Evolutionary conservation across 30 jellyfish, hydroid and myxozoan species (phyloP), one percentile per base, ranked within the genome.

Genomic region (Hydra vulgaris): DNA sequence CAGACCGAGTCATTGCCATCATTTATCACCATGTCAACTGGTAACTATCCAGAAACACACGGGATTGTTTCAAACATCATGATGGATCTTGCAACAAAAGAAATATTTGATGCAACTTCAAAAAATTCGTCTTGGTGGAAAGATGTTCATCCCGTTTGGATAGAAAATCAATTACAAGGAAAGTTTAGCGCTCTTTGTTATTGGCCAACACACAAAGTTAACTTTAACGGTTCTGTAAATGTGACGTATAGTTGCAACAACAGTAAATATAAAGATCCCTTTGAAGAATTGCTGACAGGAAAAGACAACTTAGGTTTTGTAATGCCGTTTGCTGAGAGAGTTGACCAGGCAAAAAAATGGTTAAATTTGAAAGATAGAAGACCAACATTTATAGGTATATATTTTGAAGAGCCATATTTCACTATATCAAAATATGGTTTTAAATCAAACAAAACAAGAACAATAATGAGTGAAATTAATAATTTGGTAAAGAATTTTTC

Each of bases 171-270:
- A 25, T 81, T 83, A 70, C 73, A 84, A 24, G 90, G 90, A 52
- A 79, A 78, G 15, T 53, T 85, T 7, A 94, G 96, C 73, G 99
- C 95, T 1, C 82, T 94, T 54, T 94, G 99, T 72, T 94, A 76
- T 70, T 94, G 99, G 99, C 99, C 99, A 16, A 96, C 96, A 7
- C 85, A 87, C 70, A 85, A 85, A 52, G 96, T 87, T 0, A 77
- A 56, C 18, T 83, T 61, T 70, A 25, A 40, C 17, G 83, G 80
- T 7, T 7, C 71, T 0, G 16, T 16, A 0, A 75, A 73, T 18
- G 78, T 79, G 20, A 27, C 81, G 0, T 72, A 69, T 72, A 21
- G 83, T 26, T 87, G 95, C 83, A 72, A 80, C 26, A 91, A 92
- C 21, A 83, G 87, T 25, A 78, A 61, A 20, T 76, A 71, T 18